Evolutionary conservation across 2,888 invertebrate genomes (phyloP).

Genomic region (Drosophila antonietae): DNA sequence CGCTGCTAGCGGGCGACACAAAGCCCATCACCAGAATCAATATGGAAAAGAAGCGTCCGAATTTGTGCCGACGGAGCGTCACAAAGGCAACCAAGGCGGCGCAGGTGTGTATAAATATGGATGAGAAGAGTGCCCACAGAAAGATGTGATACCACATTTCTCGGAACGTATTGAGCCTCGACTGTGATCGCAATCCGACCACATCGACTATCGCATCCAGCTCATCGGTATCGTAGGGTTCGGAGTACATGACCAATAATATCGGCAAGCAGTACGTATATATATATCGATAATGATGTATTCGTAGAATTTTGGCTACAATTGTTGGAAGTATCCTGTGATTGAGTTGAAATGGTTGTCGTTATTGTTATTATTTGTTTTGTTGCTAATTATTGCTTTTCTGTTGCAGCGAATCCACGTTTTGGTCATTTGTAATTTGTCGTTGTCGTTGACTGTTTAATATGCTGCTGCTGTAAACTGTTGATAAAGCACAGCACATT

Average conservation of each 20-base stretch:
- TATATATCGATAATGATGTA: constrained; percentile 1
- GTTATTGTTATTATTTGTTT: constrained; percentile 19
- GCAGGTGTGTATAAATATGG: constrained; percentile 95
- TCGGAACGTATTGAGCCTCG: constrained; percentile 89
- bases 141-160: constrained; percentile 99
- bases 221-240: constrained; percentile 84
- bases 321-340: constrained; percentile 26
- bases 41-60: constrained; percentile 97
- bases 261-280: constrained; percentile 7
- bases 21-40: constrained; percentile 95
- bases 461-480: constrained; percentile 4
- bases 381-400: constrained; percentile 72
- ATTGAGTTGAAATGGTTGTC: constrained; percentile 21
- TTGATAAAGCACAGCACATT: constrained; percentile 16
- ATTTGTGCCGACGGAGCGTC: constrained; percentile 96
- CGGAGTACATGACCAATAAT: constrained; percentile 79
- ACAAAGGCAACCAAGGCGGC: constrained; percentile 96
- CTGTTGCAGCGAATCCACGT: constrained; percentile 28
- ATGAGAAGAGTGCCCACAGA: constrained; percentile 97
- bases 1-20: constrained; percentile 94
- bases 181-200: constrained; percentile 88
- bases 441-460: constrained; percentile 21
- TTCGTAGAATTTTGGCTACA: constrained; percentile 26
- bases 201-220: constrained; percentile 90
- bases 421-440: constrained; percentile 41